A percentile compares a stretch with the other conserved stretches of the same genome.
Conservation (phyloP, 1,140 invertebrate genomes). For the Nomia melanderi region DNA sequence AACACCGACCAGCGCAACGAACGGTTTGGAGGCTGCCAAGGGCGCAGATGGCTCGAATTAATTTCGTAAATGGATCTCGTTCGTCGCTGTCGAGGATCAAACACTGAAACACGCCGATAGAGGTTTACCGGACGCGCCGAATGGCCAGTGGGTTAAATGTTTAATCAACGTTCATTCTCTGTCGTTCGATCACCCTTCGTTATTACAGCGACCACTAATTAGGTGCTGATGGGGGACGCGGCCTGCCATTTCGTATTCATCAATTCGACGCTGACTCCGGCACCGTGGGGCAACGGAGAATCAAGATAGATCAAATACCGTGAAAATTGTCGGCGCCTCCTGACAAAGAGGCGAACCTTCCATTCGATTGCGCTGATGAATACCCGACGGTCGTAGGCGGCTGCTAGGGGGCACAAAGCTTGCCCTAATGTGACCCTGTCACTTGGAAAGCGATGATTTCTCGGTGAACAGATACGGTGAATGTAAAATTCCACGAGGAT, state of each 20-base stretch:
- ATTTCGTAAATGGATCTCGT: not conserved
- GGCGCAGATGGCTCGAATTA: not conserved
- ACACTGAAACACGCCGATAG: not conserved
- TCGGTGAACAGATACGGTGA: not conserved
- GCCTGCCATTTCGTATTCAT: not conserved
- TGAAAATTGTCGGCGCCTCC: not conserved
- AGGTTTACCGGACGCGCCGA: no score
- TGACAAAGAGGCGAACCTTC: no score
- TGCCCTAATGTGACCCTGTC: not conserved
- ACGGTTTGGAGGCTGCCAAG: not conserved
- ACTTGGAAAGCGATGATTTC: not conserved
- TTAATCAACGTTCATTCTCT: conserved; percentile 25
- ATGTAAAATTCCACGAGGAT: no score
- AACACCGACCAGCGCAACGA: not conserved
- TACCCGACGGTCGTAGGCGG: not conserved
- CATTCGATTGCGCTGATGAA: no score
- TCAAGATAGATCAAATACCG: not conserved
- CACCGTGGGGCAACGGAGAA: no score
- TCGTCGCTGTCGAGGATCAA: not conserved
- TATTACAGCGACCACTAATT: conserved; percentile 18
- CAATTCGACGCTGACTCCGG: no score
- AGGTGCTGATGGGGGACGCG: not conserved
- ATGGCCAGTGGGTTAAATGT: not conserved
- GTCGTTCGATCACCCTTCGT: not conserved
- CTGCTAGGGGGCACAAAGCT: not conserved